Evolutionary conservation across 2,888 invertebrate genomes (phyloP), one percentile per base, ranked within the genome.

Genomic region (Pammene aurita): DNA sequence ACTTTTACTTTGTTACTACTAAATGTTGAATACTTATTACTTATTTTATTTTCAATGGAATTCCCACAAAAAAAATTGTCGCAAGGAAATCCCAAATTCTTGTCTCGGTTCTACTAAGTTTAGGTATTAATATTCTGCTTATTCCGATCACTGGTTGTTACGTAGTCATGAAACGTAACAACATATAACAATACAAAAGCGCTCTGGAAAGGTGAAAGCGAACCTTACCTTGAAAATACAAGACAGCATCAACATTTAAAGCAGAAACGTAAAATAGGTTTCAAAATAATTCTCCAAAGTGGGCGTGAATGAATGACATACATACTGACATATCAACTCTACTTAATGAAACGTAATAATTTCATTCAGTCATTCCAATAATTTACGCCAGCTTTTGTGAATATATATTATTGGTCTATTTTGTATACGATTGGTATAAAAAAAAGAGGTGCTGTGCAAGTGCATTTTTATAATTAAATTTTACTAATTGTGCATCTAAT

Each of bases 171-270:
- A 35, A 14, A 56, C 14, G 9, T 7, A 5, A 16, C 16, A 18
- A 57, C 35, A 54, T 54, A 14, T 5, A 41, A 57, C 38, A 13
- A 42, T 42, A 57, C 18, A 38, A 18, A 62, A 50, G 61, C 61
- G 13, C 50, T 52, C 35, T 50, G 50, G 5, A 26, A 52, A 41
- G n/a, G 5, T 18, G 18, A 52, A 62, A 38, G 50, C 18, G 38
- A 18, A 52, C 50, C 18, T 41, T 62, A 52, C 50, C 50, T 50
- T 52, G 50, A n/a, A 38, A 48, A 62, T 18, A 46, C 6, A 14
- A 44, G 16, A 46, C 42, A 57, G 46, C 41, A 55, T 46, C 14
- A 48, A 63, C 63, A 68, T 63, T 63, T 46, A 68, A 68, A 68
- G 63, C 63, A 52, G 18, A 26, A 26, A 58, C 60, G 18, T 64